A percentile compares a stretch with the other conserved stretches of the same genome.
Conservation (phyloP, 2,888 invertebrate species). For the Adelphocoris suturalis region DNA sequence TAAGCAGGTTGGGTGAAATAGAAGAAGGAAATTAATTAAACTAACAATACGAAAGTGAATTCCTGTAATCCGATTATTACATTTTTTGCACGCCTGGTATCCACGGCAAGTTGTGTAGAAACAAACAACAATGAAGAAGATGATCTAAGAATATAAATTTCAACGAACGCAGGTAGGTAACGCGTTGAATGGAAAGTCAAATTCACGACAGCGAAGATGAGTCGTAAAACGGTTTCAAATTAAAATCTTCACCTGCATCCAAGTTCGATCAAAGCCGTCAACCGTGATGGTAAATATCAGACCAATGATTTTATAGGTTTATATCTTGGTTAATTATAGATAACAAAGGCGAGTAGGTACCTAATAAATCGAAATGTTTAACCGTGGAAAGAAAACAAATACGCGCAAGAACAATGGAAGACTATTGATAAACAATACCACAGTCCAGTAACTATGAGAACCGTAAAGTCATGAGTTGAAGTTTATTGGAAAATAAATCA, state of each 20-base stretch:
- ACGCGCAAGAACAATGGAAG: background rate
- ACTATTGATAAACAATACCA: background rate
- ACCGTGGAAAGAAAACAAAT: background rate
- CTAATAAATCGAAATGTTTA: conserved; percentile 17
- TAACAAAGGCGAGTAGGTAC: background rate
- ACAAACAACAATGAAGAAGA: too few species aligned
- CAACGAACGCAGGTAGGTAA: too few species aligned
- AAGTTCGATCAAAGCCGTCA: conserved; percentile 18
- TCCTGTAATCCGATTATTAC: too few species aligned
- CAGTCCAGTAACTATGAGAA: conserved; percentile 1
- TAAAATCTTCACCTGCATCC: background rate
- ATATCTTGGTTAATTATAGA: conserved; percentile 18
- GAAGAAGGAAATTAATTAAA: too few species aligned
- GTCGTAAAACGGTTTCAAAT: too few species aligned
- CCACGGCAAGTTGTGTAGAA: too few species aligned
- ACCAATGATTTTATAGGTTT: background rate
- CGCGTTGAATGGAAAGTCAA: too few species aligned
- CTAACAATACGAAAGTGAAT: too few species aligned
- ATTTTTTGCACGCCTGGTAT: too few species aligned
- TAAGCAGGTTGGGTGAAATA: too few species aligned
- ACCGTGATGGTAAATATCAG: conserved; percentile 17
- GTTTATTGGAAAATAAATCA: conserved; percentile 12
- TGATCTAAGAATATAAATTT: too few species aligned
- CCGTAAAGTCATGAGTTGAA: background rate
- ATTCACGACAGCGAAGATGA: too few species aligned